Evolutionary conservation across 2,888 invertebrate genomes (phyloP), one percentile per base, ranked within the genome.

Genomic region (Bellardia bayeri): DNA sequence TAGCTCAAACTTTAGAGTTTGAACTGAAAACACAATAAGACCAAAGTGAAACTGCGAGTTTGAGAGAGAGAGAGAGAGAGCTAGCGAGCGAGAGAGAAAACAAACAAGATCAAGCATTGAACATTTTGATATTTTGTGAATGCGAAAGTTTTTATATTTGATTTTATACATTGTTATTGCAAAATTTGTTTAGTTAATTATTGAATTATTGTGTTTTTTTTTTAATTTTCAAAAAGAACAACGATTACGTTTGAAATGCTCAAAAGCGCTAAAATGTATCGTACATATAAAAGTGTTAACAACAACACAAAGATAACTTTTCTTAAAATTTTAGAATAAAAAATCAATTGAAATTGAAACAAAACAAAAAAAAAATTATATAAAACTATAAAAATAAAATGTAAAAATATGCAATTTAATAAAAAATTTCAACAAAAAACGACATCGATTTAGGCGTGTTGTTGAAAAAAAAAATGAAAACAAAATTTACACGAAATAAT

Each of bases 251-350:
- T 83, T 80, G 30, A 78, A 85, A 72, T 85, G 85, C 82, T 79
- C 69, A 79, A 82, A 87, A 85, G 82, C 85, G 69, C 82, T 85
- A 85, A 74, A 78, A 82, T 82, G 74, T 85, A 87, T 82, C 30
- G 66, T 87, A 85, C 84, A 85, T 51, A 71, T 75, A 80, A 33
- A 64, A 61, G 74, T 85, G 80, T 85, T 68, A n/a, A 75, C 74
- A 85, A 80, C 74, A 85, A 80, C 74, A 75, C 66, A 69, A 68
- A 85, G 40, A 68, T 51, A 69, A 40, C 14, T 68, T 9, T 71
- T 11, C 7, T 61, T 74, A 68, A 16, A 37, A 42, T 58, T 58
- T 14, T 13, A n/a, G 30, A n/a, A n/a, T 30, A 23, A 58, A 49
- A 23, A 66, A 74, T 33, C 13, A 61, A 61, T 23, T 23, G 56